Conservation (phyloP, 2,113 vertebrate species). For the Fulica atra region DNA sequence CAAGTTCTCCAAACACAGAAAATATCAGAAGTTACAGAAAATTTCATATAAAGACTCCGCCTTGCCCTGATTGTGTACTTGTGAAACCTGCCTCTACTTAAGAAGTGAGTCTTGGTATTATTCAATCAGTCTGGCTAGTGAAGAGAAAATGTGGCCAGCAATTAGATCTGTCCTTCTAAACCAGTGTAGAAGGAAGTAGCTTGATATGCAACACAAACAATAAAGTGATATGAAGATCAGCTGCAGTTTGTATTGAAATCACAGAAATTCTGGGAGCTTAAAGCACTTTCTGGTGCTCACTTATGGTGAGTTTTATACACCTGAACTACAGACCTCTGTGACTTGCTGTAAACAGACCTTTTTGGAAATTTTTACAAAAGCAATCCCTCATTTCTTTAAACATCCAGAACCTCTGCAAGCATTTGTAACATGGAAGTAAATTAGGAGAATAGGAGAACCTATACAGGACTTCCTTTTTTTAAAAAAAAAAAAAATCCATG, state of each 20-base stretch:
- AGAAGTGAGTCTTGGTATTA: neutral
- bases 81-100: neutral
- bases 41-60: rapidly evolving
- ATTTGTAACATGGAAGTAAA: neutral
- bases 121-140: neutral
- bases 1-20: neutral
- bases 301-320: neutral
- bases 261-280: neutral
- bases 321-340: neutral
- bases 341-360: neutral
- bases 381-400: neutral
- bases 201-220: neutral
- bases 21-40: neutral
- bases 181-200: neutral
- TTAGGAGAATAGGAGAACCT: neutral
- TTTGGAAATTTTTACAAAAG: neutral
- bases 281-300: neutral
- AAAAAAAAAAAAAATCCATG: no score
- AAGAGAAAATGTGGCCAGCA: neutral
- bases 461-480: no score
- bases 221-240: neutral
- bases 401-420: neutral
- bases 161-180: neutral
- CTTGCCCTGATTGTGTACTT: neutral
- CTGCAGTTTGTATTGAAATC: neutral